Conservation (phyloP, 1,140 invertebrate genomes). For the Euura saliciscinereae region DNA sequence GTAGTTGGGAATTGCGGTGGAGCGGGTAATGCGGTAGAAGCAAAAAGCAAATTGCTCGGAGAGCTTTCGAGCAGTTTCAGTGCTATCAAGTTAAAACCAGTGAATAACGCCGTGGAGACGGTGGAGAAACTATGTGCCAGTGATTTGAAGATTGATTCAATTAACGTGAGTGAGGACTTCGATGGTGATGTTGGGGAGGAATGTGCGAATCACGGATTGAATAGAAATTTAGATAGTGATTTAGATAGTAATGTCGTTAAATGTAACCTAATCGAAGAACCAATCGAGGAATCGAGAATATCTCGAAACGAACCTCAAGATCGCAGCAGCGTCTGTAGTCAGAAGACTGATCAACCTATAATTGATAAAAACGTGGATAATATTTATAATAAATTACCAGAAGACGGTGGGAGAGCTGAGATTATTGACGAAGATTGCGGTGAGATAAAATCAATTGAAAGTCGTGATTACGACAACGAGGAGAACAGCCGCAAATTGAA, state of each 20-base stretch:
- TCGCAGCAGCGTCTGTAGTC: background rate
- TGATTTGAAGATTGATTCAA: background rate
- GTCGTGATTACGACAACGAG: background rate
- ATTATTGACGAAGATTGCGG: background rate
- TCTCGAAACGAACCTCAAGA: background rate
- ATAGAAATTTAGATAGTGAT: background rate
- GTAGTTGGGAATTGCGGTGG: background rate
- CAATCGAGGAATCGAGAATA: slow-evolving; percentile 10
- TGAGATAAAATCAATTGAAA: slow-evolving; percentile 8
- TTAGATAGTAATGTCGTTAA: slow-evolving; percentile 11
- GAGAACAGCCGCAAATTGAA: background rate
- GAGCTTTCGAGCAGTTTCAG: slow-evolving; percentile 50
- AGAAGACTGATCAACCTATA: slow-evolving; percentile 12
- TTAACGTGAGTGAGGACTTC: background rate
- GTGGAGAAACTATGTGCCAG: background rate
- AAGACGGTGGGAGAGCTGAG: background rate
- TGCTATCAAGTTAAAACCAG: slow-evolving; percentile 47
- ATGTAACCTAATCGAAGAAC: background rate
- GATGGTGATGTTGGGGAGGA: slow-evolving; percentile 3
- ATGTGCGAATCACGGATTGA: background rate
- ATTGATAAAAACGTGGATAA: slow-evolving; percentile 6
- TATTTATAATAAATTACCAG: background rate
- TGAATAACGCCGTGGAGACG: background rate
- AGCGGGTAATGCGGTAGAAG: slow-evolving; percentile 26
- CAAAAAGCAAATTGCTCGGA: slow-evolving; percentile 47